Evolutionary conservation across 2,797 vertebrate species (phyloP).

Genomic region (Syndactyla subalaris): DNA sequence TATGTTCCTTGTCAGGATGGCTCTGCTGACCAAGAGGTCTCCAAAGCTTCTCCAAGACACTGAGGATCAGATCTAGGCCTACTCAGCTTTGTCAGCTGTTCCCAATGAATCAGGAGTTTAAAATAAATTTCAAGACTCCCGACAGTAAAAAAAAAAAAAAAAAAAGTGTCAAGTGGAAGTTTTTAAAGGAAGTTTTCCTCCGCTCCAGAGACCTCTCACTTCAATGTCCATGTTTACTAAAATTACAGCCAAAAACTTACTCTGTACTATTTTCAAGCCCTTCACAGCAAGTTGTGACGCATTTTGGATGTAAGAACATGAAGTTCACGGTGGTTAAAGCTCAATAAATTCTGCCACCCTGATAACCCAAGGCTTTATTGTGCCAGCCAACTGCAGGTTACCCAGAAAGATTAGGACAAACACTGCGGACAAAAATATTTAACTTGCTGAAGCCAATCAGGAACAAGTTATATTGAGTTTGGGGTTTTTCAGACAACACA

Average conservation of each 20-base stretch:
- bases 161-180: background rate
- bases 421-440: background rate
- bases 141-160: background rate
- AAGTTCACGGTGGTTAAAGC: background rate
- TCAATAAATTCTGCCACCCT: background rate
- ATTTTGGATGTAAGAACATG: background rate
- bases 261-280: slow-evolving; percentile 15
- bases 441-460: background rate
- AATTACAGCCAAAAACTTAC: background rate
- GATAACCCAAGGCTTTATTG: background rate
- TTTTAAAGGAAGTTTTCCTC: slow-evolving; percentile 22
- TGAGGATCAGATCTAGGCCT: background rate
- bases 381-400: background rate
- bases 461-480: background rate
- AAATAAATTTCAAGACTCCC: background rate
- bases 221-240: background rate
- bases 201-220: background rate
- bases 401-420: background rate
- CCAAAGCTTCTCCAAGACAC: background rate
- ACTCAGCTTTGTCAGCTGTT: slow-evolving; percentile 6
- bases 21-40: background rate
- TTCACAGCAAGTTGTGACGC: background rate
- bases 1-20: background rate
- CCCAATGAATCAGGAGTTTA: slow-evolving; percentile 25
- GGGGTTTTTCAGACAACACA: background rate